Evolutionary conservation across 2,113 vertebrate species (phyloP), one percentile per base, ranked within the genome.

Genomic region (Tetrao urogallus): DNA sequence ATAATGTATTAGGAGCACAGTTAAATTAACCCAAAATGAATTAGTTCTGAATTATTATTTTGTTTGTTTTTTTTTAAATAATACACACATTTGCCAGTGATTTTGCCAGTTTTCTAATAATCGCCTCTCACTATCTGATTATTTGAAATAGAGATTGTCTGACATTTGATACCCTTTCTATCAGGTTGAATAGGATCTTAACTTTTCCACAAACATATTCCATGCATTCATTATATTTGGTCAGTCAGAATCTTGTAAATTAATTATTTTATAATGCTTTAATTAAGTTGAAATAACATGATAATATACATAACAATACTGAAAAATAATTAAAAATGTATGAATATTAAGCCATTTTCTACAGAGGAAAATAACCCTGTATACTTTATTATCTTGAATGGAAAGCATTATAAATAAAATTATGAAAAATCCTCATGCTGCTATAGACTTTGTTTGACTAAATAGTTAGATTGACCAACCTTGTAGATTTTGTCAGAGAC

Each of bases 321-420:
- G 5, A 71, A 83, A 80, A 77, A 8, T 3, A n/a, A 45, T 22
- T 18, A 2, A 74, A 88, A 25, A 19, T 50, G 2, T 28, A 71
- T 20, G 4, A 63, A 36, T 50, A 64, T 45, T 34, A 64, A 1
- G 6, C 86, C 4, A 3, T 92, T 78, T 64, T 52, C 43, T 19
- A 34, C 3, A 32, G 43, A 60, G 10, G 4, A 15, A 0, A 2
- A 17, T 27, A 72, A 56, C 4, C 8, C 6, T 75, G 6, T 78
- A 45, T 28, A 34, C 3, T 47, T 60, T 7, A 57, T 63, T 86
- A 22, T 45, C 20, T 42, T 1, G 2, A 82, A 4, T 22, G 11
- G 13, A 58, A 10, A 74, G 0, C 0, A 4, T 27, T 3, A 3
- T 63, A 77, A 77, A 47, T 66, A 12, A 66, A 64, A 50, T 2